A percentile compares a stretch with the other conserved stretches of the same genome.
These are phyloP conservation scores for Phainopepla nitens DNA, from an alignment of 2,113 vertebrate genomes.

Conservation along the genomic window DNA sequence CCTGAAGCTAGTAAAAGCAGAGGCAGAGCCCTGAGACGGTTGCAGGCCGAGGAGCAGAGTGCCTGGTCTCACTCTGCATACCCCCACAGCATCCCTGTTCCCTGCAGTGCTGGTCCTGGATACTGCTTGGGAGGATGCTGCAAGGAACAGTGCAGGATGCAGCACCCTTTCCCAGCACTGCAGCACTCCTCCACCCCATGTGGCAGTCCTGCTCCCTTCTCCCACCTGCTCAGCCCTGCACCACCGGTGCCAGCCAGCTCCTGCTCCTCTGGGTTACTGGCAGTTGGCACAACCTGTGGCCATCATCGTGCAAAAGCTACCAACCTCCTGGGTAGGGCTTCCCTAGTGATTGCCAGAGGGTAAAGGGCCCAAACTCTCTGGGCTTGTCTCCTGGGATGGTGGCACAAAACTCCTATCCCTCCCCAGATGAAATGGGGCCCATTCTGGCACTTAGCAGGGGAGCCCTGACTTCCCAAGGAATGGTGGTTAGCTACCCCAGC, in stretches of 20 bases:
- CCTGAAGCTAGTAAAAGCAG: not conserved
- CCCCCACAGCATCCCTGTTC: not conserved
- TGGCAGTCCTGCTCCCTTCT: not conserved
- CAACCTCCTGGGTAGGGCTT: not conserved
- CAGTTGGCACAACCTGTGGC: not conserved
- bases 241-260: not conserved
- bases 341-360: not conserved
- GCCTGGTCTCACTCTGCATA: not conserved
- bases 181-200: rapidly evolving
- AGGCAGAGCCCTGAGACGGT: rapidly evolving
- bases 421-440: not conserved
- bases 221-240: not conserved
- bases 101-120: not conserved
- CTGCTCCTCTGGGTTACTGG: not conserved
- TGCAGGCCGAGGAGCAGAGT: not conserved
- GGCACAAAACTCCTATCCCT: not conserved
- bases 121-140: not conserved
- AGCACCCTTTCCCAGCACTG: not conserved
- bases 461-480: not conserved
- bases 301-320: not conserved
- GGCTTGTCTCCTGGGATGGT: not conserved
- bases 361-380: not conserved
- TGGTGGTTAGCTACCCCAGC: not conserved
- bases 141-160: not conserved
- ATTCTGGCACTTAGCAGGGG: not conserved